Evolutionary conservation across 2,888 invertebrate species (phyloP), one percentile per base, ranked within the genome.

Genomic region (Trichogramma dendrolimi): DNA sequence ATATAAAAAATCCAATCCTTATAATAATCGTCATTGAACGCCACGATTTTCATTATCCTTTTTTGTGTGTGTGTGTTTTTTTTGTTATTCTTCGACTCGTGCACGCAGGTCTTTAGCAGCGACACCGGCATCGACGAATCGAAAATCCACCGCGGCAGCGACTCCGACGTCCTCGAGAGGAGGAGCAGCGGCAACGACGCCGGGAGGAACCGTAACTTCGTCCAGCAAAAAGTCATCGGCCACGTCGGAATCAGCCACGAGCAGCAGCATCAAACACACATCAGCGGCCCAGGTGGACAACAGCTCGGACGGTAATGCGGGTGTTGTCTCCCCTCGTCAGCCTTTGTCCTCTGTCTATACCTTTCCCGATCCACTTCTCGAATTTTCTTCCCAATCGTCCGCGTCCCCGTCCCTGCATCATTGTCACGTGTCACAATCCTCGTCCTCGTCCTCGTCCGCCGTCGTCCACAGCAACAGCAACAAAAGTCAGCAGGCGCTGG

Each of bases 251-350:
- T 8, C 56, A 6, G 60, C 62, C 62, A 62, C 62, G 62, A 61
- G 46, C 57, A 59, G 58, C 50, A 54, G 39, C 38, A n/a, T 38
- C 48, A 63, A 38, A 68, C 72, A 52, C 67, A 71, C 50, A 67
- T 70, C 58, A 71, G 72, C 75, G 75, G 74, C 72, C 72, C 78
- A 74, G 80, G 81, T 78, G 77, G 78, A 76, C 75, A 75, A 75
- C 77, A 76, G 79, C 79, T 75, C 79, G 79, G 80, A 80, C 79
- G 80, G 80, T 80, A 80, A 80, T 79, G 78, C 78, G 80, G 77
- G 78, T 79, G 79, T 79, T 79, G 79, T 79, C 78, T 78, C 76
- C 79, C 78, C 76, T 78, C 78, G 75, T 76, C 79, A 75, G 75
- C 78, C 74, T 75, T 75, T 72, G 72, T 71, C 71, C 67, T 80